phyloP scores from a whole-genome alignment of 2,113 vertebrate species.

The Pundamilia nyererei region DNA sequence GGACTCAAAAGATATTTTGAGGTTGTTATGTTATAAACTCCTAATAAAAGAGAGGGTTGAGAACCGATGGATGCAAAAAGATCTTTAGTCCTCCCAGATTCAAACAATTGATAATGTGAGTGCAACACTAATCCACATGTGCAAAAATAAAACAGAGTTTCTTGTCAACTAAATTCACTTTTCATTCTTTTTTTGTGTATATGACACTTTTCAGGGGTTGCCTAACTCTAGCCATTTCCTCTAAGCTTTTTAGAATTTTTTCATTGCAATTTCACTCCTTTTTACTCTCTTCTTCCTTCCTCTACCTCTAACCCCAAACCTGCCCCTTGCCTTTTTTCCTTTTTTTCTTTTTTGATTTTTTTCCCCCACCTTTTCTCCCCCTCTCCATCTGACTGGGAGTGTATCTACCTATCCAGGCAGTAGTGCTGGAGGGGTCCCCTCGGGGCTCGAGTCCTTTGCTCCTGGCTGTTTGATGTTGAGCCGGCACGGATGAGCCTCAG shows the following conservation, averaged over 20 bases:
- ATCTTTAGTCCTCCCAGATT: background rate
- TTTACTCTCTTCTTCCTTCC: background rate
- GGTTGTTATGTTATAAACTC: background rate
- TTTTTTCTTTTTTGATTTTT: background rate
- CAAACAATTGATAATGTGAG: background rate
- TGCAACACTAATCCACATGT: background rate
- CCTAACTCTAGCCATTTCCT: background rate
- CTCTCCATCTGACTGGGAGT: conserved; percentile 20
- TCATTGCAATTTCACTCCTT: background rate
- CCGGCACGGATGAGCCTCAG: conserved; percentile 49
- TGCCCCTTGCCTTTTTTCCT: background rate
- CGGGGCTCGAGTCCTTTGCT: conserved; percentile 59
- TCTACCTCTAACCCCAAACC: background rate
- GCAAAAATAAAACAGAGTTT: background rate
- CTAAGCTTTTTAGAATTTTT: background rate
- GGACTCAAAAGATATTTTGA: background rate
- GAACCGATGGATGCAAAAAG: background rate
- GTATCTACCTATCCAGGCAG: conserved; percentile 51
- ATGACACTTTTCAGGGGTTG: background rate
- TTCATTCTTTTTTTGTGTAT: background rate
- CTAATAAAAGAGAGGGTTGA: background rate
- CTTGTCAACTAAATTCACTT: background rate
- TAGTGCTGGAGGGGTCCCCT: conserved; percentile 49
- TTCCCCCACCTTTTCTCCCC: background rate
- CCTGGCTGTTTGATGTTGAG: conserved; percentile 67